Evolutionary conservation across 2,113 vertebrate species (phyloP), one percentile per base, ranked within the genome.

Genomic region (Stigmatopora nigra): DNA sequence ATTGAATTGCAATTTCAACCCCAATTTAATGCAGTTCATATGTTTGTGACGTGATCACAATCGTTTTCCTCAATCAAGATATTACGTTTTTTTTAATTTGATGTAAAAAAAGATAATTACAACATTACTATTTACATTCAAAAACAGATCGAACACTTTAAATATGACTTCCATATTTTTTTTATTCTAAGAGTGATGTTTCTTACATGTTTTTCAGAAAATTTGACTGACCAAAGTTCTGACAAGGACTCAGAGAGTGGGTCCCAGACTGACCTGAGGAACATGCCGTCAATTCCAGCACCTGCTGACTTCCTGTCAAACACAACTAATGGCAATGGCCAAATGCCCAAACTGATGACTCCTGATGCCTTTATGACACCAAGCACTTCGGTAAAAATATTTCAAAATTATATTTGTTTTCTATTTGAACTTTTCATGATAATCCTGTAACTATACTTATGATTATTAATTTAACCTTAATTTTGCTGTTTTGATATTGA

Each of bases 311-410:
- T 98, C 65, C 87, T 99, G 5, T 90, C 91, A 6, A 87, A 91
- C 52, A 85, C 77, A 0, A 61, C 17, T 2, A 5, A 59, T 10
- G 58, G 88, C 31, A 91, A 79, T 2, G 92, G 91, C 2, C 78
- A 84, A 51, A 95, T 95, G 82, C 93, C 93, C 20, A 97, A 98
- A 74, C 83, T 99, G 70, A 99, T 98, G 97, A 99, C 97, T 61
- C 97, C 97, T 0, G 97, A 99, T 8, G 96, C 96, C 8, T 99
- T 99, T 84, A 97, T 98, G 95, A 97, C 94, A 48, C 93, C 95
- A 0, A 99, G 92, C 74, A 75, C 92, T 72, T 97, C 95, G 57
- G 90, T 98, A 84, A 12, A 88, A 88, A 85, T 87, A 0, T 17
- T 83, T 20, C 5, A 76, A 69, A 0, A 47, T 20, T 3, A 14